Conservation (phyloP, 1,140 invertebrate genomes). For the Tetragonula clypearis region DNA sequence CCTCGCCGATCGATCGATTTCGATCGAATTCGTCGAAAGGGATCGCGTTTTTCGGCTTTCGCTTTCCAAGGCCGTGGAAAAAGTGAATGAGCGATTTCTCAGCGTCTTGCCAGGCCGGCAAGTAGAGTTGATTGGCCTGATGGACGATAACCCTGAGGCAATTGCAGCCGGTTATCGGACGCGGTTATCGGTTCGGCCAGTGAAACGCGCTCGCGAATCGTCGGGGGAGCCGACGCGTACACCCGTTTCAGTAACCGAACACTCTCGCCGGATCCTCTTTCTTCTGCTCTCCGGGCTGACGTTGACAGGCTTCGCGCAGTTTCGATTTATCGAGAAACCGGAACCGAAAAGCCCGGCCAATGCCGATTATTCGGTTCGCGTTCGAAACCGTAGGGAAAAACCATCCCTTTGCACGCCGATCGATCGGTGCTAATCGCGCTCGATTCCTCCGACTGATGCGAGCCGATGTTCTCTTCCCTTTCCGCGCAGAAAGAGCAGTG, state of each 20-base stretch:
- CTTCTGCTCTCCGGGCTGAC: slow-evolving; percentile 65
- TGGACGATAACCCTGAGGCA: slow-evolving; percentile 74
- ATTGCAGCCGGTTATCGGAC: slow-evolving; percentile 72
- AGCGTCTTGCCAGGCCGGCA: neutral
- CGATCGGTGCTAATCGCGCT: neutral
- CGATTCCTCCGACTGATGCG: neutral
- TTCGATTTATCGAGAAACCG: slow-evolving; percentile 80
- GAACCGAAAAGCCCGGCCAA: slow-evolving; percentile 68
- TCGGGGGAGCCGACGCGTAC: neutral
- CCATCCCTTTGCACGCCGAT: slow-evolving; percentile 9
- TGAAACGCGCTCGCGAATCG: slow-evolving; percentile 29
- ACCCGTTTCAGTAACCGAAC: slow-evolving; percentile 65
- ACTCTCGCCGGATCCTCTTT: slow-evolving; percentile 73
- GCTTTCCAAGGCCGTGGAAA: slow-evolving; percentile 26
- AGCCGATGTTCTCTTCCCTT: neutral
- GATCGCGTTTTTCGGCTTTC: neutral
- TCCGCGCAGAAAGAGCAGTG: no score
- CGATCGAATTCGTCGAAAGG: no score
- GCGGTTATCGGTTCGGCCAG: slow-evolving; percentile 64
- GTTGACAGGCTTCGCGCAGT: slow-evolving; percentile 76
- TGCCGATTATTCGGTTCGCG: slow-evolving; percentile 52
- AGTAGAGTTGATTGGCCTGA: slow-evolving; percentile 74
- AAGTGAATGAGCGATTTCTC: slow-evolving; percentile 22
- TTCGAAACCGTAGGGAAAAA: neutral
- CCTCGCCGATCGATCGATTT: neutral